phyloP scores from a whole-genome alignment of 2,113 vertebrate genomes.

The Petaurus breviceps region DNA sequence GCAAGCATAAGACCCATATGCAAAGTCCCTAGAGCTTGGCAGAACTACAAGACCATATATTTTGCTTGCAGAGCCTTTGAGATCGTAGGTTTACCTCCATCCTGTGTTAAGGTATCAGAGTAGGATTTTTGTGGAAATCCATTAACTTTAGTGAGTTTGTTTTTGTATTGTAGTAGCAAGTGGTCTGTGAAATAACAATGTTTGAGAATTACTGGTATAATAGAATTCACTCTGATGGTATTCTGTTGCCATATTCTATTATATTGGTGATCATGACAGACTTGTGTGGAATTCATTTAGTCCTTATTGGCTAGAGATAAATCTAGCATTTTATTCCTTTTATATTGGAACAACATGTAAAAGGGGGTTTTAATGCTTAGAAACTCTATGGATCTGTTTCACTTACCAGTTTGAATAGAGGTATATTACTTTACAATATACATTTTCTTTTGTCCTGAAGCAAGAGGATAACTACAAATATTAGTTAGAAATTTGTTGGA shows the following conservation, averaged over 20 bases:
- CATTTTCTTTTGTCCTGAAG: not conserved
- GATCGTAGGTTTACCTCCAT: not conserved
- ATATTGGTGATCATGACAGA: not conserved
- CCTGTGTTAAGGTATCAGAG: not conserved
- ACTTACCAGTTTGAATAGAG: not conserved
- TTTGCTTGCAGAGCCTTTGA: not conserved
- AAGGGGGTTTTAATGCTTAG: not conserved
- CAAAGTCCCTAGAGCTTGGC: not conserved
- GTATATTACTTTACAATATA: not conserved
- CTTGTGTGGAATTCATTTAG: not conserved
- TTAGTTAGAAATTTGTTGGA: not conserved
- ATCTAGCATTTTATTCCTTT: not conserved
- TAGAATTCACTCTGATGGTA: not conserved
- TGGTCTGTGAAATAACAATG: not conserved
- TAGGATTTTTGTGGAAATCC: not conserved
- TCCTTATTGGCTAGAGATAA: not conserved
- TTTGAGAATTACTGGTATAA: not conserved
- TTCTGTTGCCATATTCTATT: not conserved
- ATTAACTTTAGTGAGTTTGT: not conserved
- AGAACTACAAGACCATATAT: not conserved
- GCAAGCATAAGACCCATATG: not conserved
- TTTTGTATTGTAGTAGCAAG: not conserved
- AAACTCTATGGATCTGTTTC: conserved; percentile 6
- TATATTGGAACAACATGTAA: not conserved
- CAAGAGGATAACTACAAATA: not conserved